Evolutionary conservation across 2,113 vertebrate genomes (phyloP), one percentile per base, ranked within the genome.

Genomic region (Chelonoidis abingdonii): DNA sequence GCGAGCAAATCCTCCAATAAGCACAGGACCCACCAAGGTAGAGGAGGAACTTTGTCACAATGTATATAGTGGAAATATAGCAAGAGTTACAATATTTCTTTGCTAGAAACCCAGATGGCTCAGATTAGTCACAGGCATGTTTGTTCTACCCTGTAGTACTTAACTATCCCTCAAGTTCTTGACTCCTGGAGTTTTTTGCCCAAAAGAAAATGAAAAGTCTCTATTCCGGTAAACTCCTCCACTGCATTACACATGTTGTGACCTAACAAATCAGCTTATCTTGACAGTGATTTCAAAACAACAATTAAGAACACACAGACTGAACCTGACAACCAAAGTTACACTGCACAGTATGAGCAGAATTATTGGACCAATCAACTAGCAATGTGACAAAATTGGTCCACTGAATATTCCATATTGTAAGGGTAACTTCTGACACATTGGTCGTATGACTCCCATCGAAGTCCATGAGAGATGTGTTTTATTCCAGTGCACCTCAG

Each of bases 221-320:
- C 81, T 75, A 21, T 38, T 41, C 47, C 56, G 49, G 24, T n/a
- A 79, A 69, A 69, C 29, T 83, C 27, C 31, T 85, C 85, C 59
- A 1, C 5, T 6, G 49, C 0, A 0, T 62, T 80, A 44, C 59
- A 62, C 29, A 14, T 62, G 59, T 35, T 62, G 29, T 62, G 29
- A 31, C 13, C 6, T 62, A 62, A 5, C 5, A 81, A 90, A 57
- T 0, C 4, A 53, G 0, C 24, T 82, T 93, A 80, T 44, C 80
- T 54, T 31, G 78, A 1, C 4, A 53, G 2, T 10, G 84, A 8
- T 80, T 94, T 88, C 27, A 75, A 65, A 90, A 83, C 3, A 81
- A 6, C 47, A 85, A 62, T 54, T 88, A 72, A 86, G 84, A 6
- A 0, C 1, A 0, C 4, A 59, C 31, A 16, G 14, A 35, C 59